Evolutionary conservation across 2,113 vertebrate species (phyloP).

Genomic region (Myanophis thanlyinensis): DNA sequence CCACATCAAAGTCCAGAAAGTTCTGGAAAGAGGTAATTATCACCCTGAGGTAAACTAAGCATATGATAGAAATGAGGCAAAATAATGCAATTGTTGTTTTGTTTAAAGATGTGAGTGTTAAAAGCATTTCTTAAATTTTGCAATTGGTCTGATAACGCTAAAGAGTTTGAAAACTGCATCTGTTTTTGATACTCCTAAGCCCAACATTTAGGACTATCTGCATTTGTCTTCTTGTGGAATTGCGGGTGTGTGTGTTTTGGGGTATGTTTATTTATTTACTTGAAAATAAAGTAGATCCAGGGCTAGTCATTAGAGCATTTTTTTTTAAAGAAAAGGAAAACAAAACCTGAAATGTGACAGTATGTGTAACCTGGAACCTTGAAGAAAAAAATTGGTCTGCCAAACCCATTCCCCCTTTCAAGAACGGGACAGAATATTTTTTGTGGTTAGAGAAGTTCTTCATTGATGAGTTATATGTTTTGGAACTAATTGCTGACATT

Average conservation of each 20-base stretch:
- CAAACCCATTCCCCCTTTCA: background rate
- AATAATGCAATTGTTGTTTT: background rate
- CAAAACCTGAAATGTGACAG: background rate
- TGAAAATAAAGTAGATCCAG: background rate
- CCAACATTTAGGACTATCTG: background rate
- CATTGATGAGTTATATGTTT: background rate
- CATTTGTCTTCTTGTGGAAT: background rate
- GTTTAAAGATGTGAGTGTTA: background rate
- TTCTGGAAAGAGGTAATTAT: constrained; percentile 91
- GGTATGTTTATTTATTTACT: background rate
- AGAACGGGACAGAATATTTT: background rate
- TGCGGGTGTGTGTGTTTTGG: background rate
- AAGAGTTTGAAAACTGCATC: background rate
- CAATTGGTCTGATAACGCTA: background rate
- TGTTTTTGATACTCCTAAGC: background rate
- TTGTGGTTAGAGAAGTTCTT: background rate
- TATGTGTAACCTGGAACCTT: background rate
- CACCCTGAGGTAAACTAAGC: constrained; percentile 10
- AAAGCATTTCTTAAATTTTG: background rate
- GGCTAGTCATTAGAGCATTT: background rate
- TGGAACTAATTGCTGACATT: background rate
- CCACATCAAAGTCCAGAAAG: constrained; percentile 98
- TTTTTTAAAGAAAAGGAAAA: background rate
- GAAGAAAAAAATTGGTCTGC: background rate
- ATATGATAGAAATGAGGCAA: background rate